Percentiles rank a stretch among this genome's conserved stretches.
Conservation (phyloP, 2,797 vertebrate species). For the Scomberomorus guttatus region DNA sequence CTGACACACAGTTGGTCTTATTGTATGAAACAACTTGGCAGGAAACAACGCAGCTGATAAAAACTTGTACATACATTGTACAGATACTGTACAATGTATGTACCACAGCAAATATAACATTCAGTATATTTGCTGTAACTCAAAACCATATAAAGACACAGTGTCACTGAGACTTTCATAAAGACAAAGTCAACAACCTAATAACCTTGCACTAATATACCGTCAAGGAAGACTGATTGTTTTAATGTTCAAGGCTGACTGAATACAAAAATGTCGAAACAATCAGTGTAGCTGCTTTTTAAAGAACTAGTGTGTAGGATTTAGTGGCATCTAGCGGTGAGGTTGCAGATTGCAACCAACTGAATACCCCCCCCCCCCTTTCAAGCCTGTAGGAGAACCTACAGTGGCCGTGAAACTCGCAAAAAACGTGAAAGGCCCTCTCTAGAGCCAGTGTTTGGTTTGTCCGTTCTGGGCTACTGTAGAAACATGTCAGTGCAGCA, state of each 20-base stretch:
- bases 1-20: not conserved
- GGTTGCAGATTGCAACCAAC: not conserved
- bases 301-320: too few species aligned
- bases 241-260: constrained; percentile 21
- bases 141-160: not conserved
- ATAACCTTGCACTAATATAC: not conserved
- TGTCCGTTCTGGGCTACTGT: too few species aligned
- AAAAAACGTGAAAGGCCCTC: too few species aligned
- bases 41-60: not conserved
- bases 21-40: not conserved
- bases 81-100: not conserved
- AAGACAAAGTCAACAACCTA: not conserved
- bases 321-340: too few species aligned
- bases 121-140: not conserved
- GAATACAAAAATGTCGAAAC: constrained; percentile 28
- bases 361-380: not conserved
- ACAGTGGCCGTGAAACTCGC: too few species aligned
- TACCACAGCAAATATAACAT: not conserved
- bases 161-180: not conserved
- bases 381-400: too few species aligned
- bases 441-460: too few species aligned
- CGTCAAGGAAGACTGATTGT: not conserved
- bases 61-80: too few species aligned
- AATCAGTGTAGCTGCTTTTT: not conserved
- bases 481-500: too few species aligned